Base-by-base conservation (phyloP, 2,888 invertebrate species). In the Drosophila helvetica region DNA sequence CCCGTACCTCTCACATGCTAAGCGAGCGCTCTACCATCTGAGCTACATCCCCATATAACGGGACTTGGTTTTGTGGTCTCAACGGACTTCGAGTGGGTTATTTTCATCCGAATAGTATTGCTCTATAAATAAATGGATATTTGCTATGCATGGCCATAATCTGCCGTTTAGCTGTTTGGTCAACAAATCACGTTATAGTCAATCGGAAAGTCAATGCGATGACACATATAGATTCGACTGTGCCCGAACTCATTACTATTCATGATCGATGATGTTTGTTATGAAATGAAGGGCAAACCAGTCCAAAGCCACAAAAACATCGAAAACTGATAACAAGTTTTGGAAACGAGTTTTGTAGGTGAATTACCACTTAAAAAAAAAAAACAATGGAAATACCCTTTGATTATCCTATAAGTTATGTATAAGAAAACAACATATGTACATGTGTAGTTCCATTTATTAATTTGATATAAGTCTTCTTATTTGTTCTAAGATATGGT, bases 1-100 rank as follows among this genome's bases (percentile, higher is more conserved):
- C 91, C 91, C 91, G 92, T 91, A 92, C 91, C 92, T 91, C 91
- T 92, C 91, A 91, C 91, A 88, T 88, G 89, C 88, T 88, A 88
- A 89, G 89, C 89, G 87, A 89, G 88, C 87, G 88, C 88, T 89
- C 89, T 89, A 88, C 90, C 88, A 90, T 89, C 89, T 90, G 89
- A 89, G 89, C 89, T 89, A 87, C 86, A 87, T 86, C 89, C 89
- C 90, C 90, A 55, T 74, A 46, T 64, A 65, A 64, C 64, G 65
- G 65, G 18, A 25, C 0, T 1, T 46, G 17, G 43, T 5, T 22
- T 0, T 1, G 0, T 51, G 25, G 46, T 8, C 25, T 50, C 17
- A 25, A 82, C 42, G 6, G 3, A 50, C 1, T 43, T 58, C 45
- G 42, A 30, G 6, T 12, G 43, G 48, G 1, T 19, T 18, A 33